phyloP scores from a whole-genome alignment of 2,113 vertebrate species.

The Seriola quinqueradiata region DNA sequence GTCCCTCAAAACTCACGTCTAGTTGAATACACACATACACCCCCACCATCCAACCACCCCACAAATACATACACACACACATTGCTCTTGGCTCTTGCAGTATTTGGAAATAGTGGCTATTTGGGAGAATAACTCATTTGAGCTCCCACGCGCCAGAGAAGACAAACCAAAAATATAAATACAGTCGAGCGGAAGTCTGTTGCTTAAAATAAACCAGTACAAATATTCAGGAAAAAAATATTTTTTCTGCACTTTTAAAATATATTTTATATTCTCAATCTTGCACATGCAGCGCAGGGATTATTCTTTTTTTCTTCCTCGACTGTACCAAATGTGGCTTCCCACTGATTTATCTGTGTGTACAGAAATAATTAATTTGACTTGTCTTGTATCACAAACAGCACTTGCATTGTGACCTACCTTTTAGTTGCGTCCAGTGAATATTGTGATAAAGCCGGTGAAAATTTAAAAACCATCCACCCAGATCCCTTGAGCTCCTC shows the following conservation, averaged over 20 bases:
- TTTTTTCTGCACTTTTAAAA: slow-evolving; percentile 19
- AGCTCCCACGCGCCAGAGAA: slow-evolving; percentile 35
- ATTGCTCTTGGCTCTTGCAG: slow-evolving; percentile 3
- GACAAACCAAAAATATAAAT: slow-evolving; percentile 2
- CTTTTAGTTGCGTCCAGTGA: slow-evolving; percentile 57
- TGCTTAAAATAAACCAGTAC: not conserved
- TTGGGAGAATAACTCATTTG: slow-evolving; percentile 23
- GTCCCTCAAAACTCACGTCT: not conserved
- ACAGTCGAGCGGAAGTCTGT: not conserved
- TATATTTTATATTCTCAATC: not conserved
- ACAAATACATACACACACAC: slow-evolving; percentile 17
- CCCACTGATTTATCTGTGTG: slow-evolving; percentile 22
- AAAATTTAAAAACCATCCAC: slow-evolving; percentile 76
- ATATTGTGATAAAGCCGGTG: slow-evolving; percentile 47
- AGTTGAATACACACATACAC: not conserved
- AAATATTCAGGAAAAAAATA: not conserved
- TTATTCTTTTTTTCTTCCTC: slow-evolving; percentile 1
- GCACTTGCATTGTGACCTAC: slow-evolving; percentile 55
- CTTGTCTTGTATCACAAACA: slow-evolving; percentile 17
- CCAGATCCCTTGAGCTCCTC: slow-evolving; percentile 63
- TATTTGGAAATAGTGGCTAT: slow-evolving; percentile 23
- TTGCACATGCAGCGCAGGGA: slow-evolving; percentile 13
- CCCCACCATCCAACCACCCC: too few relatives aligned
- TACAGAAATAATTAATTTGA: slow-evolving; percentile 2
- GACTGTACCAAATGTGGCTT: slow-evolving; percentile 24